Percentiles rank a stretch among this genome's conserved stretches.
These are phyloP conservation scores for Semnornis frantzii DNA, from an alignment of 2,113 vertebrate species.

Conservation along the genomic window DNA sequence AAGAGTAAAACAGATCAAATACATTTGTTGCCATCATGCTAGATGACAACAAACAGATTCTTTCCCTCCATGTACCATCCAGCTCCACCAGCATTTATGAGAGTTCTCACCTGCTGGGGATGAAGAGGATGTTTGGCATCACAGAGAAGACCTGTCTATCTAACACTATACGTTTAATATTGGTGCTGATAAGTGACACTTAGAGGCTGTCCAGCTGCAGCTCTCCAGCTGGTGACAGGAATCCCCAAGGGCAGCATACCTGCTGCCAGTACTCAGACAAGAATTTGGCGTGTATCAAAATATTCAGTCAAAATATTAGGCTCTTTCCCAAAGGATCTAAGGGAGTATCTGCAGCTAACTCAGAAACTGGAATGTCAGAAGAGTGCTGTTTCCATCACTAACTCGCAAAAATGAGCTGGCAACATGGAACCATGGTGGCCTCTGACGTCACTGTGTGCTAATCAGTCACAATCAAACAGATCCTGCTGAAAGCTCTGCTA, in stretches of 20 bases:
- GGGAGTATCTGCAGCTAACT: not conserved
- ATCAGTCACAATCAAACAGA: not conserved
- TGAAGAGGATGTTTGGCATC: not conserved
- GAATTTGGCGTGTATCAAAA: not conserved
- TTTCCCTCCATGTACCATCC: not conserved
- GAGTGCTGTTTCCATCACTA: not conserved
- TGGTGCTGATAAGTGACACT: not conserved
- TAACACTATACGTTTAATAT: accelerated
- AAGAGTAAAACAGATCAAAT: not conserved
- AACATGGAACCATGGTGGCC: not conserved
- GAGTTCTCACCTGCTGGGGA: not conserved
- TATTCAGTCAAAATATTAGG: not conserved
- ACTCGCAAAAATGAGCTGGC: not conserved
- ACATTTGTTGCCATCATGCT: not conserved
- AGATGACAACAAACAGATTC: not conserved
- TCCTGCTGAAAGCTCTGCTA: too few relatives aligned
- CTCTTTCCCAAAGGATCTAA: not conserved
- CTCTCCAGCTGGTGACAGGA: not conserved
- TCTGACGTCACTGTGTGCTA: not conserved
- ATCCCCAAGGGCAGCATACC: not conserved
- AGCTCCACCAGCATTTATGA: not conserved
- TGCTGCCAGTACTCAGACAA: not conserved
- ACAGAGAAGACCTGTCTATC: not conserved
- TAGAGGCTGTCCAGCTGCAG: not conserved
- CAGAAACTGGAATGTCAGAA: not conserved